Base-by-base conservation (phyloP, 2,888 invertebrate genomes). In the Furcula furcula region DNA sequence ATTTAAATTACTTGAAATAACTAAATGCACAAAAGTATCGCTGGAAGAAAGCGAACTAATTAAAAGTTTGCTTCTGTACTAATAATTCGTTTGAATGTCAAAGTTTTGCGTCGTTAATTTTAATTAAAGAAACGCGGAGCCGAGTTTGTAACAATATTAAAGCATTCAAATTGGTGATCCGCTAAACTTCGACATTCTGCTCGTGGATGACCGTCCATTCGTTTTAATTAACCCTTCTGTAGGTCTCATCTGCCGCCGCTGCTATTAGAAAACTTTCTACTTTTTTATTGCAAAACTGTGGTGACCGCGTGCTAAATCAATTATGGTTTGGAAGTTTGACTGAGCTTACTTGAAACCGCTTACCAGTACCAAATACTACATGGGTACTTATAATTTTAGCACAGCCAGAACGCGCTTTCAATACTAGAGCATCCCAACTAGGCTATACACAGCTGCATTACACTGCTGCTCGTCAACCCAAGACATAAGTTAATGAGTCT, bases 21-120 rank as follows among this genome's bases (percentile, higher is more conserved):
- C 51, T 57, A 54, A 83, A 81, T 79, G 83, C 80, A 83, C 81
- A 79, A 79, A 85, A 85, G 86, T 85, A 83, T 81, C 68, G 78
- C 70, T 71, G 66, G 77, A 76, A 78, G 76, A 67, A 81, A 74
- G 76, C 74, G 70, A 86, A 87, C 85, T 86, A 86, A 87, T 88
- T 87, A 87, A 86, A 88, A 87, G 84, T 87, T 87, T 65, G 73
- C 80, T 80, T 79, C 85, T 80, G 80, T 87, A 84, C 83, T 83
- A 87, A 88, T 87, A 88, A 88, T 88, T 87, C 86, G 87, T 86
- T 85, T 85, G 83, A 86, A 81, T 87, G 86, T 86, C 84, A 83
- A 84, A 88, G 80, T 88, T 88, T 87, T 75, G 75, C 83, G 82
- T 86, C 87, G 86, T 88, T 88, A 87, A 88, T 88, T 88, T 88